A percentile compares a stretch with the other conserved stretches of the same genome.
These are phyloP conservation scores for Archaeoteleia sp. DNA, from an alignment of 2,888 invertebrate genomes.

Conservation along the genomic window DNA sequence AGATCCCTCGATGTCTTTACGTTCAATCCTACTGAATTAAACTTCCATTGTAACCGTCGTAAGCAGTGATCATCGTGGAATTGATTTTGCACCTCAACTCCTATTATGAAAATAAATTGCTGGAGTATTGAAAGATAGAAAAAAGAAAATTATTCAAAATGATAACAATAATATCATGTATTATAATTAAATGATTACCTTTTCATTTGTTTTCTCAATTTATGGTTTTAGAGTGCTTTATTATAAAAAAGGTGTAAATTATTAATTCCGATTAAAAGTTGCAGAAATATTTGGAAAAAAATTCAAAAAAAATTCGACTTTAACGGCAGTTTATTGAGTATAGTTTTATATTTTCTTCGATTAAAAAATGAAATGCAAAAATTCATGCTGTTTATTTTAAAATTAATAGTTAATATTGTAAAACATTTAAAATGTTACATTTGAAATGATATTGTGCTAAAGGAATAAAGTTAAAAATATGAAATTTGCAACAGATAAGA, in stretches of 20 bases:
- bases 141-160: background rate
- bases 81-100: constrained; percentile 13
- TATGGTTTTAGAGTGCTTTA: too few species aligned
- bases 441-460: too few species aligned
- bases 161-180: too few species aligned
- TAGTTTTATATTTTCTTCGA: constrained; percentile 12
- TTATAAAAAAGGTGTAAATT: too few species aligned
- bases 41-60: constrained; percentile 9
- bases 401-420: too few species aligned
- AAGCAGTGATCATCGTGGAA: constrained; percentile 10
- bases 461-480: too few species aligned
- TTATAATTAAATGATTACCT: too few species aligned
- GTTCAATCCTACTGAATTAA: constrained; percentile 11
- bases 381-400: constrained; percentile 24
- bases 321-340: constrained; percentile 36
- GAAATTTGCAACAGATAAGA: constrained; percentile 29
- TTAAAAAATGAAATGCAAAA: constrained; percentile 20
- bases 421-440: too few species aligned
- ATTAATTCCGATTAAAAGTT: too few species aligned
- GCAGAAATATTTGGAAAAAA: too few species aligned
- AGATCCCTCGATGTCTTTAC: constrained; percentile 16
- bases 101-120: constrained; percentile 20
- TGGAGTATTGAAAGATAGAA: background rate
- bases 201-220: too few species aligned
- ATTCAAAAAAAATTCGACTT: too few species aligned